Percentiles rank a stretch among this genome's conserved stretches.
phyloP scores from a whole-genome alignment of 2,888 invertebrate genomes.

The Napeogenes inachia region DNA sequence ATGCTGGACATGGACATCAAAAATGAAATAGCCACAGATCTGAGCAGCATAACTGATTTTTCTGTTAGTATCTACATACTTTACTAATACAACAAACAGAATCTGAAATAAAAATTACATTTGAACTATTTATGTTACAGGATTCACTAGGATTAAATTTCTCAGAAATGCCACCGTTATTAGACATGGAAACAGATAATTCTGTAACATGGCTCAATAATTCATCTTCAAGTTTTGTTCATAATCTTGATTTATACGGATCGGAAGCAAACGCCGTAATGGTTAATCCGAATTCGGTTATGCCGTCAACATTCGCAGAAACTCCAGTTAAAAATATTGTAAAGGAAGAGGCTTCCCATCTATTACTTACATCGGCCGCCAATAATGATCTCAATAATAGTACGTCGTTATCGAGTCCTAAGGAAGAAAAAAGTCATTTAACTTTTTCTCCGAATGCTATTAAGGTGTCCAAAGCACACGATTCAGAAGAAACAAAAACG shows the following conservation, averaged over 20 bases:
- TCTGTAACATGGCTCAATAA: conserved; percentile 79
- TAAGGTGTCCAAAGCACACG: conserved; percentile 77
- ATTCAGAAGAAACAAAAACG: conserved; percentile 48
- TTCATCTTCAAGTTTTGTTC: conserved; percentile 80
- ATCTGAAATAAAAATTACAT: not conserved
- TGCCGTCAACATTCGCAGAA: conserved; percentile 84
- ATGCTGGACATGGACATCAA: conserved; percentile 94
- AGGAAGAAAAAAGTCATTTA: conserved; percentile 82
- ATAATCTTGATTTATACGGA: conserved; percentile 82
- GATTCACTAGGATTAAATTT: conserved; percentile 80
- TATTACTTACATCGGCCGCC: conserved; percentile 65
- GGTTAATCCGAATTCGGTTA: conserved; percentile 94
- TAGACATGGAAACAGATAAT: conserved; percentile 82
- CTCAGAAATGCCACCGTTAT: conserved; percentile 79
- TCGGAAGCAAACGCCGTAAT: conserved; percentile 86
- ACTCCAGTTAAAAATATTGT: conserved; percentile 67
- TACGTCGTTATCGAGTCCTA: conserved; percentile 78
- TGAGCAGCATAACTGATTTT: conserved; percentile 84
- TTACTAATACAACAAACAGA: not conserved
- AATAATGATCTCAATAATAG: conserved; percentile 52
- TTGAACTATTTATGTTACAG: conserved; percentile 45
- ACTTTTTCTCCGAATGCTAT: conserved; percentile 84
- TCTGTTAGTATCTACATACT: conserved; percentile 53
- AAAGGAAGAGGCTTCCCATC: conserved; percentile 70
- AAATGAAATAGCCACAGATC: conserved; percentile 88